phyloP scores from a whole-genome alignment of 2,888 invertebrate species.

The Malachius bipustulatus region DNA sequence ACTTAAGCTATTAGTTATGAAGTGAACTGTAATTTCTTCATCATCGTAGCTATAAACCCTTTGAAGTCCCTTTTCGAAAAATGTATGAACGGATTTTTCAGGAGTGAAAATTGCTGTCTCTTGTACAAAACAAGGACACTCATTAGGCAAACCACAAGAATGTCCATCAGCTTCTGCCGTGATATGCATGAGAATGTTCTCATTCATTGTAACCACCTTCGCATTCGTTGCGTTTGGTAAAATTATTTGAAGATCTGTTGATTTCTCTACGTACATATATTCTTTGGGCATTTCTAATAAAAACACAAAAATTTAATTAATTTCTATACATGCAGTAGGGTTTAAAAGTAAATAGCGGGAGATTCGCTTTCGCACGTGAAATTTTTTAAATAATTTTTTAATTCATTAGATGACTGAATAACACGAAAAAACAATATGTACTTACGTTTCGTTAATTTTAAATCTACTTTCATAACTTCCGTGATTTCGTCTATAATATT shows the following conservation, averaged over 20 bases:
- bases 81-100: slow-evolving; percentile 23
- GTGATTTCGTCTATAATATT: no score
- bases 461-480: no score
- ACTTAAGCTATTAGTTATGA: slow-evolving; percentile 30
- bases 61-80: slow-evolving; percentile 27
- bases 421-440: no score
- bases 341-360: no score
- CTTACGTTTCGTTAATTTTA: no score
- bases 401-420: no score
- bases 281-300: slow-evolving; percentile 27
- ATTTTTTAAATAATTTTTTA: no score
- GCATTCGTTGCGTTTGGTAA: slow-evolving; percentile 25
- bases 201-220: slow-evolving; percentile 21
- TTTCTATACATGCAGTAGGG: no score
- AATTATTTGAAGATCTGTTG: slow-evolving; percentile 26
- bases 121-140: slow-evolving; percentile 30
- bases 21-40: slow-evolving; percentile 25
- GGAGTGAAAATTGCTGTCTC: slow-evolving; percentile 28
- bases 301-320: no score
- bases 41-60: slow-evolving; percentile 30
- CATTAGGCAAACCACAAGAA: slow-evolving; percentile 25
- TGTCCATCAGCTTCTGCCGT: slow-evolving; percentile 24
- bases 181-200: slow-evolving; percentile 25
- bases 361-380: no score
- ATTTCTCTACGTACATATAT: slow-evolving; percentile 32